These are phyloP conservation scores for Lutraria rhynchaena DNA, from an alignment of 1,140 invertebrate genomes.

Conservation along the genomic window DNA sequence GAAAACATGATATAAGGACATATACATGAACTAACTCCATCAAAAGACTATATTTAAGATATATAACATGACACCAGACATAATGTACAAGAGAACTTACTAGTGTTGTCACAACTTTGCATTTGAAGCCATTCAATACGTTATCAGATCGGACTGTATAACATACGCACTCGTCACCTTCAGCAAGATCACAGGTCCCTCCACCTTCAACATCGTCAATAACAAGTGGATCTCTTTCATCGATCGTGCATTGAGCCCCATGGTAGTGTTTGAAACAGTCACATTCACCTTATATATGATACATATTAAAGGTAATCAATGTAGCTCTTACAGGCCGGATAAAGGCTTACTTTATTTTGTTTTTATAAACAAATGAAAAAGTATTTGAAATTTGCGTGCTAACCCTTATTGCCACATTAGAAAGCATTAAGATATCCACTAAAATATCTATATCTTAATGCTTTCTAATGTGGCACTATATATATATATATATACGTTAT, in stretches of 20 bases:
- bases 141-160: background rate
- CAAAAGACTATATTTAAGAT: background rate
- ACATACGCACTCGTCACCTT: constrained; percentile 2
- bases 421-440: too few species aligned
- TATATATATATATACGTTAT: too few species aligned
- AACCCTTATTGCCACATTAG: too few species aligned
- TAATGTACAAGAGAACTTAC: too few species aligned
- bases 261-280: background rate
- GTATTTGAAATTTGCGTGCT: too few species aligned
- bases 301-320: too few species aligned
- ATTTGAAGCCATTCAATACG: background rate
- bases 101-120: background rate
- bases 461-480: too few species aligned
- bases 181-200: background rate
- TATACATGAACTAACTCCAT: background rate
- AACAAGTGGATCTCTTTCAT: background rate
- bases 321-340: too few species aligned
- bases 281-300: background rate
- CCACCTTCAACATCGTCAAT: constrained; percentile 1
- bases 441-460: too few species aligned
- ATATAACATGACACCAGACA: background rate
- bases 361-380: too few species aligned
- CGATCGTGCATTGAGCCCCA: background rate
- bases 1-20: background rate
- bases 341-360: too few species aligned